phyloP scores from a whole-genome alignment of 2,888 invertebrate species.

The Cataglyphis albicans region DNA sequence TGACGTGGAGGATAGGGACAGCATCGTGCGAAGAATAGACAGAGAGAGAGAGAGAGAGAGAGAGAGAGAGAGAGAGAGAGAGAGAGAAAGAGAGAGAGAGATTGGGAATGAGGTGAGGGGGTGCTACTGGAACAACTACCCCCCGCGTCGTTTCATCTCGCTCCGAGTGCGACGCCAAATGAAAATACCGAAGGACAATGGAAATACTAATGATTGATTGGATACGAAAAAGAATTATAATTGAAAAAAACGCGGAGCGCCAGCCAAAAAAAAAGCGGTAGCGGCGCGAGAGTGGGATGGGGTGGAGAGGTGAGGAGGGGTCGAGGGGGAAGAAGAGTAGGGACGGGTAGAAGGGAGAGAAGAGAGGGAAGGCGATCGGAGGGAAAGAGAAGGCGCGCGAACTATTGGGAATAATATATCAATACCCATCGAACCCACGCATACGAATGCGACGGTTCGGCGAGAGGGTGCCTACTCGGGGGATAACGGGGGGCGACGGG shows the following conservation, averaged over 20 bases:
- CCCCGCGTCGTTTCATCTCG: conserved; percentile 71
- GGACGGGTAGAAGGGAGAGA: conserved; percentile 58
- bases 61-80: conserved; percentile 47
- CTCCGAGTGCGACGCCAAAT: conserved; percentile 84
- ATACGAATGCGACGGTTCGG: conserved; percentile 83
- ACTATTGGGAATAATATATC: conserved; percentile 86
- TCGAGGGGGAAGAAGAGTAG: conserved; percentile 52
- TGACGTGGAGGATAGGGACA: conserved; percentile 50
- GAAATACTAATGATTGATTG: conserved; percentile 86
- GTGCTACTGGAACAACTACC: conserved; percentile 38
- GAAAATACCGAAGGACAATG: conserved; percentile 86
- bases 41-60: background rate
- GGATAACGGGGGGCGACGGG: conserved; percentile 69
- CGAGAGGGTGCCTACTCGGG: conserved; percentile 67
- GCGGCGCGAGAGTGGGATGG: conserved; percentile 54
- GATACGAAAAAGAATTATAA: conserved; percentile 86
- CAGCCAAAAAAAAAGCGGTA: conserved; percentile 77
- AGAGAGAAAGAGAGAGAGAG: conserved; percentile 62
- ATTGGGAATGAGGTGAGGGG: conserved; percentile 18
- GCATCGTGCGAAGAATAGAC: conserved; percentile 63
- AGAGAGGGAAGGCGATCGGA: conserved; percentile 34
- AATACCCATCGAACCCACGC: conserved; percentile 86
- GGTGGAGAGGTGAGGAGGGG: background rate
- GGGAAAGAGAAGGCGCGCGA: conserved; percentile 80
- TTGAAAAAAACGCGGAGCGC: conserved; percentile 85